Conservation (phyloP, 1,140 invertebrate species). For the Drusus annulatus region DNA sequence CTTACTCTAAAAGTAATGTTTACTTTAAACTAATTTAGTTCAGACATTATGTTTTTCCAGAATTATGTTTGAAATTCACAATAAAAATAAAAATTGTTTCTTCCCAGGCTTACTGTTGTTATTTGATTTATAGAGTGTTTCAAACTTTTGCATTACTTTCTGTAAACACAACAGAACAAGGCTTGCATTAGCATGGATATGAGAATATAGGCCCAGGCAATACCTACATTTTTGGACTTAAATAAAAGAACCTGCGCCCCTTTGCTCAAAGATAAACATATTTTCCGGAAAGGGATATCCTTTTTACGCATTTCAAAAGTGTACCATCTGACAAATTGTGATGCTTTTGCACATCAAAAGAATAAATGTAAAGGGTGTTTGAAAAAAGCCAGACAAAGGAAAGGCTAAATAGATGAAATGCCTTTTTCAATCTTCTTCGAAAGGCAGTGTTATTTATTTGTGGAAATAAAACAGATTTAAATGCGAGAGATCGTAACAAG, state of each 20-base stretch:
- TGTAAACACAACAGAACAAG: neutral
- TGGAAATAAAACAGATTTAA: too few species aligned
- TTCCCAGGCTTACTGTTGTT: too few species aligned
- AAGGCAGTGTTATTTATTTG: too few species aligned
- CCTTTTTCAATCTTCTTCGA: neutral
- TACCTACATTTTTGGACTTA: constrained; percentile 12
- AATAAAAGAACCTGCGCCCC: constrained; percentile 12
- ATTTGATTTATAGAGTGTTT: too few species aligned
- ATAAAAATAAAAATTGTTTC: too few species aligned
- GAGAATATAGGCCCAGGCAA: constrained; percentile 2
- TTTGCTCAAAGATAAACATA: constrained; percentile 36
- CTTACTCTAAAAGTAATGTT: too few species aligned
- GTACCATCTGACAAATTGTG: constrained; percentile 23
- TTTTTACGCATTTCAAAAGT: constrained; percentile 39
- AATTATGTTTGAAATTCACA: too few species aligned
- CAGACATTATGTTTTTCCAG: too few species aligned
- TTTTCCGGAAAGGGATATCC: constrained; percentile 32
- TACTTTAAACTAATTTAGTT: too few species aligned
- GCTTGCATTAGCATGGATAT: constrained; percentile 55
- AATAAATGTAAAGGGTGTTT: constrained; percentile 13
- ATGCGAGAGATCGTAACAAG: too few species aligned
- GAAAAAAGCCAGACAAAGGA: neutral
- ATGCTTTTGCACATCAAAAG: constrained; percentile 41
- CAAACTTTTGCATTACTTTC: neutral
- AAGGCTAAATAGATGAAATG: neutral